Evolutionary conservation across 2,888 invertebrate species (phyloP).

Genomic region (Drosophila nr. fundita): DNA sequence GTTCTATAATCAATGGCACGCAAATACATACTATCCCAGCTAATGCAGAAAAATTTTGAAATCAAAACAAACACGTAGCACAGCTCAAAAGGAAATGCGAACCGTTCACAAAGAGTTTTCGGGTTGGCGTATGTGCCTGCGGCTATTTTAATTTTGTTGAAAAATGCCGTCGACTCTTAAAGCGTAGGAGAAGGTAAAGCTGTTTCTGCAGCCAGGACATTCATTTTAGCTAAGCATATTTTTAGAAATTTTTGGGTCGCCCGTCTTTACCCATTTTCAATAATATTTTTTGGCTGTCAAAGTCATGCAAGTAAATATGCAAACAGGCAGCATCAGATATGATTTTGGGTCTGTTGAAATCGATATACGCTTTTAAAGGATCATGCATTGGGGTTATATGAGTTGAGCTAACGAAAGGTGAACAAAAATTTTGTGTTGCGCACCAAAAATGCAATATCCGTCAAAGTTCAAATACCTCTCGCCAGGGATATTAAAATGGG

Average conservation of each 20-base stretch:
- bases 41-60: constrained; percentile 39
- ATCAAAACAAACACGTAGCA: constrained; percentile 65
- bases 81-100: constrained; percentile 22
- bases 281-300: constrained; percentile 70
- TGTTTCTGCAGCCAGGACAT: constrained; percentile 48
- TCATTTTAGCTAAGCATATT: constrained; percentile 58
- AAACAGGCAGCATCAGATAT: neutral
- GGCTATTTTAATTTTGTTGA: constrained; percentile 49
- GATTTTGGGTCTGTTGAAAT: neutral
- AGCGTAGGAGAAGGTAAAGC: constrained; percentile 3
- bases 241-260: constrained; percentile 27
- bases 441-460: neutral
- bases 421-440: neutral
- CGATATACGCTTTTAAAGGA: no score
- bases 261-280: constrained; percentile 45
- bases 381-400: neutral
- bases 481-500: constrained; percentile 2
- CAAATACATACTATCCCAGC: constrained; percentile 51
- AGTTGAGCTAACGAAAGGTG: neutral
- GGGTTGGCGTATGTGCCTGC: constrained; percentile 10
- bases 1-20: constrained; percentile 45
- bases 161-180: constrained; percentile 43
- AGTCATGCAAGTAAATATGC: constrained; percentile 44
- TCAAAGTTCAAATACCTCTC: neutral
- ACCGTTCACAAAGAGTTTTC: constrained; percentile 25